Evolutionary conservation across 2,797 vertebrate genomes (phyloP).

Genomic region (Eutrigla gurnardus): DNA sequence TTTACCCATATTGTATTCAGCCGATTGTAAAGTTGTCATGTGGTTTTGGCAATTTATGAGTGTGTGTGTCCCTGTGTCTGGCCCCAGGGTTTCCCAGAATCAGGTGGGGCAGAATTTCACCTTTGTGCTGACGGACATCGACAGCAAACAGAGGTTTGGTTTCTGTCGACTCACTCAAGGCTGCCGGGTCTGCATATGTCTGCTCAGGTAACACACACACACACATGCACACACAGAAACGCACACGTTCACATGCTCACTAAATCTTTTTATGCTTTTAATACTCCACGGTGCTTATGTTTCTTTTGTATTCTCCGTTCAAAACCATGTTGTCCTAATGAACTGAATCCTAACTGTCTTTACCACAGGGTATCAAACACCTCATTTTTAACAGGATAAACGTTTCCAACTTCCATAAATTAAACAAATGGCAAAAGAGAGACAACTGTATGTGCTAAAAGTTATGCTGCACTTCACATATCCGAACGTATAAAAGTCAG

Average conservation of each 20-base stretch:
- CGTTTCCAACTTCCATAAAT: slow-evolving; percentile 9
- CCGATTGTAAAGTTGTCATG: slow-evolving; percentile 2
- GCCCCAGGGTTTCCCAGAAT: slow-evolving; percentile 88
- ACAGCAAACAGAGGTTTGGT: slow-evolving; percentile 96
- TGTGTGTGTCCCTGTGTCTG: slow-evolving; percentile 14
- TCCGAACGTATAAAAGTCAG: slow-evolving; percentile 21
- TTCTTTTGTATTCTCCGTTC: not conserved
- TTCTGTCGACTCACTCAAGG: slow-evolving; percentile 96
- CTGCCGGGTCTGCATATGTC: slow-evolving; percentile 93
- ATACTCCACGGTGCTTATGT: not conserved
- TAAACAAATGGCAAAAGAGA: slow-evolving; percentile 21
- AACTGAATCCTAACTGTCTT: not conserved
- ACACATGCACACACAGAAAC: slow-evolving; percentile 3
- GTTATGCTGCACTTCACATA: slow-evolving; percentile 5
- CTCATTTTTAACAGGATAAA: not conserved
- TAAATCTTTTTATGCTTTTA: not conserved
- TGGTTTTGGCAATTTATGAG: not conserved
- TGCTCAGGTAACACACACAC: slow-evolving; percentile 89
- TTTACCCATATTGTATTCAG: slow-evolving; percentile 12
- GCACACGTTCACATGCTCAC: slow-evolving; percentile 11
- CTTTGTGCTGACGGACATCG: slow-evolving; percentile 97
- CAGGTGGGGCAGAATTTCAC: slow-evolving; percentile 98
- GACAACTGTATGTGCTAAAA: slow-evolving; percentile 5
- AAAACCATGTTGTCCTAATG: slow-evolving; percentile 2
- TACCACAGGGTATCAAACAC: not conserved